A percentile compares a stretch with the other conserved stretches of the same genome.
phyloP scores from a whole-genome alignment of 2,113 vertebrate genomes.

The Typhlomys cinereus region DNA sequence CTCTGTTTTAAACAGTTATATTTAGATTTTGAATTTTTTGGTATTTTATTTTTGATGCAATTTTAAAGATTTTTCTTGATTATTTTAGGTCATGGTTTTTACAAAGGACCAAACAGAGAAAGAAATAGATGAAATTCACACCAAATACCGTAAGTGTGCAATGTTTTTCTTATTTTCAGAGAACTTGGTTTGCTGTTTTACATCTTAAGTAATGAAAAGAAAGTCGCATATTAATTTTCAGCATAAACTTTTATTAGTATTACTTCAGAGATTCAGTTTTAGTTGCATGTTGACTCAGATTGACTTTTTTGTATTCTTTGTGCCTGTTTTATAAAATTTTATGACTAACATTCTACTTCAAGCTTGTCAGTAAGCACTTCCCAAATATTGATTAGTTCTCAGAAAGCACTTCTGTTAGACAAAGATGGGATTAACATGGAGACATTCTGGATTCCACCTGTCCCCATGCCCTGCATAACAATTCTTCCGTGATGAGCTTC shows the following conservation, averaged over 20 bases:
- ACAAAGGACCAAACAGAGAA: slow-evolving; percentile 92
- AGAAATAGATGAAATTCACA: slow-evolving; percentile 94
- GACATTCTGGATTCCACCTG: neutral
- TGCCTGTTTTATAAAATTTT: slow-evolving; percentile 49
- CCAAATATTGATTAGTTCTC: slow-evolving; percentile 29
- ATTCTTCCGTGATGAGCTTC: neutral
- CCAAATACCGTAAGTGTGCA: slow-evolving; percentile 91
- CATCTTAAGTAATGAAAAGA: slow-evolving; percentile 16
- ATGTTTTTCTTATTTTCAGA: slow-evolving; percentile 50
- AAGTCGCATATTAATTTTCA: slow-evolving; percentile 25
- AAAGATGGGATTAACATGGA: slow-evolving; percentile 19
- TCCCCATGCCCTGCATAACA: neutral
- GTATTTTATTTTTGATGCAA: neutral
- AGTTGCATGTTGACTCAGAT: neutral
- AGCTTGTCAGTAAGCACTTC: slow-evolving; percentile 23
- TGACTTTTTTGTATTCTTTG: neutral
- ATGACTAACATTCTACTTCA: slow-evolving; percentile 14
- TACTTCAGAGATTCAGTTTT: slow-evolving; percentile 26
- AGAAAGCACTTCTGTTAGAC: slow-evolving; percentile 19
- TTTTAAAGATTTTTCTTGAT: slow-evolving; percentile 60
- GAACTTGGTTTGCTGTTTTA: slow-evolving; percentile 14
- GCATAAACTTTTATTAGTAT: slow-evolving; percentile 31
- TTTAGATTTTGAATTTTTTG: slow-evolving; percentile 25
- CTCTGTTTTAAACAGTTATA: slow-evolving; percentile 20
- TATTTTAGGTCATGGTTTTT: slow-evolving; percentile 91